Percentiles rank a stretch among this genome's conserved stretches.
These are phyloP conservation scores for Acanthis flammea DNA, from an alignment of 2,797 vertebrate species.

Conservation along the genomic window DNA sequence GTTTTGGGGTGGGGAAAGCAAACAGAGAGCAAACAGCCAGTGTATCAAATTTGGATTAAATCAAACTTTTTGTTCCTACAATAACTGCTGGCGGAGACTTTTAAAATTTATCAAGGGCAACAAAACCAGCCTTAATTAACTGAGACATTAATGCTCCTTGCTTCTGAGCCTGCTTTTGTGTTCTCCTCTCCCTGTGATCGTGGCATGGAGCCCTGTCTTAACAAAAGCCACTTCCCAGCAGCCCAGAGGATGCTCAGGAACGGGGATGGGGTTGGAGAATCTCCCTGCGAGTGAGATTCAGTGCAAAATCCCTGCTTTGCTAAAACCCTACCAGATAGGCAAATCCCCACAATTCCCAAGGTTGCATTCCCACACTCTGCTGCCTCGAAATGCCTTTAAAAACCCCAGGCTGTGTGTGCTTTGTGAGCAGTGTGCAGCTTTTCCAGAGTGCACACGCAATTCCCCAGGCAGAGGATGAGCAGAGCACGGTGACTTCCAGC, in stretches of 20 bases:
- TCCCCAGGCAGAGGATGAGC: not conserved
- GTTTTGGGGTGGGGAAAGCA: not conserved
- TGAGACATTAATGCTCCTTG: not conserved
- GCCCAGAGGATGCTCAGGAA: not conserved
- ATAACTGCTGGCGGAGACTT: not conserved
- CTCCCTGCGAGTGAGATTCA: not conserved
- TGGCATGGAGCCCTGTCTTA: not conserved
- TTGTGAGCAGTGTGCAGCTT: not conserved
- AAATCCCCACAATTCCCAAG: not conserved
- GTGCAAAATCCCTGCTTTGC: not conserved
- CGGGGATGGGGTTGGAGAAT: not conserved
- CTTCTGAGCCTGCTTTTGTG: not conserved
- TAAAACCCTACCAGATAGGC: not conserved
- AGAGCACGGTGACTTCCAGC: not conserved
- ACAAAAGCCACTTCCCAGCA: not conserved
- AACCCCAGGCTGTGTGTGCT: not conserved
- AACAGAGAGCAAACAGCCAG: not conserved
- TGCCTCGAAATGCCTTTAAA: constrained; percentile 19
- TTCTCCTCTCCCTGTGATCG: not conserved
- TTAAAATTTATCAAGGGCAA: not conserved
- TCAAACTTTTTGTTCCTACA: not conserved
- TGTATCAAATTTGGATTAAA: not conserved
- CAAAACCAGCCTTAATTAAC: constrained; percentile 2
- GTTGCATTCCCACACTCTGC: not conserved
- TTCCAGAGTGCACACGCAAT: not conserved